phyloP scores from a whole-genome alignment of 2,113 vertebrate genomes.

The Mellivora capensis region DNA sequence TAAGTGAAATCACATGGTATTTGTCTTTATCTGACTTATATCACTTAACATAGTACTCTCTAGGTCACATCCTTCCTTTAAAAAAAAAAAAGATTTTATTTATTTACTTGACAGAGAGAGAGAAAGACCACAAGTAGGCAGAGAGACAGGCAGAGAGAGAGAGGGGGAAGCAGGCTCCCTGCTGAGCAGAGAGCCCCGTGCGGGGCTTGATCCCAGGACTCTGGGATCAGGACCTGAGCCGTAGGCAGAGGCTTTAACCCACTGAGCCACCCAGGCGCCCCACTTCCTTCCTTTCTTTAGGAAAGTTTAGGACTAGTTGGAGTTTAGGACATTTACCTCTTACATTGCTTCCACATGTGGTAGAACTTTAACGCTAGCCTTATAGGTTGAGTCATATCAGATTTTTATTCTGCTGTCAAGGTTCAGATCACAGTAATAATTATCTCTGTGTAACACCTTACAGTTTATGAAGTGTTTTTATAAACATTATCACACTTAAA shows the following conservation, averaged over 20 bases:
- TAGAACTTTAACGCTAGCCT: constrained; percentile 5
- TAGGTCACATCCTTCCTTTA: not conserved
- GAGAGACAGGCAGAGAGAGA: too few relatives aligned
- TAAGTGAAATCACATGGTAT: not conserved
- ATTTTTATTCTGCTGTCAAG: constrained; percentile 12
- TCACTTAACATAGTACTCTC: not conserved
- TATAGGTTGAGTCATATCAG: not conserved
- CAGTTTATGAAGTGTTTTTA: constrained; percentile 24
- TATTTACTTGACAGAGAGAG: too few relatives aligned
- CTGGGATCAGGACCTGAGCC: too few relatives aligned
- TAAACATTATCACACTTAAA: not conserved
- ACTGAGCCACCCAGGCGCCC: too few relatives aligned
- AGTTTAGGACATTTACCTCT: not conserved
- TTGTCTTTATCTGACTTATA: not conserved
- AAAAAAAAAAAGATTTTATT: too few relatives aligned
- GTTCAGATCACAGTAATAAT: constrained; percentile 1
- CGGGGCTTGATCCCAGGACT: too few relatives aligned
- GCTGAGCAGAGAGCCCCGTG: too few relatives aligned
- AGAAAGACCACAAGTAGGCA: too few relatives aligned
- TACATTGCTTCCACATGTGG: not conserved
- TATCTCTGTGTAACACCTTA: not conserved
- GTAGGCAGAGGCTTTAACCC: too few relatives aligned
- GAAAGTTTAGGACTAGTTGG: not conserved
- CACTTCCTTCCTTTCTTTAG: not conserved
- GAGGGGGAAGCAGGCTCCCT: too few relatives aligned